Evolutionary conservation across 2,797 vertebrate species (phyloP).

Genomic region (Hirundo rustica): DNA sequence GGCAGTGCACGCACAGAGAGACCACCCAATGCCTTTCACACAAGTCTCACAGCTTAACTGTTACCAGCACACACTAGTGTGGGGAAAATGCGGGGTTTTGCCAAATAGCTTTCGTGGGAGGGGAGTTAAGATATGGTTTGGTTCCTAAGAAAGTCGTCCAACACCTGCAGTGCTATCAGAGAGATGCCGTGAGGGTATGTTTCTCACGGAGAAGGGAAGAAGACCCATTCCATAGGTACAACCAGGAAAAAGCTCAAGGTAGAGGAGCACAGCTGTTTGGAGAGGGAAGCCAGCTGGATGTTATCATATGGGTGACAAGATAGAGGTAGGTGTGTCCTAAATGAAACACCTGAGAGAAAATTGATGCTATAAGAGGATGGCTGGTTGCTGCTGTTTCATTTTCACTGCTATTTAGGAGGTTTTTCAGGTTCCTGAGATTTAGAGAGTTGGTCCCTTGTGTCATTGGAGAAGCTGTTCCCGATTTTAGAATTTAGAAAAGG

Average conservation of each 20-base stretch:
- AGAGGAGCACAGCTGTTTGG: not conserved
- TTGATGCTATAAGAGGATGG: not conserved
- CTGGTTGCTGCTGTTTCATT: not conserved
- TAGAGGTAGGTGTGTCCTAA: not conserved
- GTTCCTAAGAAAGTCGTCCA: not conserved
- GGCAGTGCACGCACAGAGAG: not conserved
- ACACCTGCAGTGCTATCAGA: not conserved
- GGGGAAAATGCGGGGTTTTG: rapidly evolving
- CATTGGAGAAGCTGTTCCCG: not conserved
- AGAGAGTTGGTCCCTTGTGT: not conserved
- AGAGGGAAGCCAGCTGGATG: not conserved
- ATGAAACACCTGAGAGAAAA: not conserved
- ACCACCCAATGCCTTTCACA: not conserved
- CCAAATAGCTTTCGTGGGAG: not conserved
- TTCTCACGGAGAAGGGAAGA: not conserved
- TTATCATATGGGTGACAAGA: not conserved
- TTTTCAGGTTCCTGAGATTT: not conserved
- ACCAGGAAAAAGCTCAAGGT: not conserved
- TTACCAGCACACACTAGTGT: not conserved
- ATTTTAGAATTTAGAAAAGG: not conserved
- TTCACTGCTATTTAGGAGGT: not conserved
- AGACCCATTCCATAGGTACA: not conserved
- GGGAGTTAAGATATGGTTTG: not conserved
- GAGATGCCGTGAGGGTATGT: not conserved
- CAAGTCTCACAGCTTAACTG: not conserved